These are phyloP conservation scores for Cervus canadensis DNA, from an alignment of 2,113 vertebrate genomes.

Conservation along the genomic window DNA sequence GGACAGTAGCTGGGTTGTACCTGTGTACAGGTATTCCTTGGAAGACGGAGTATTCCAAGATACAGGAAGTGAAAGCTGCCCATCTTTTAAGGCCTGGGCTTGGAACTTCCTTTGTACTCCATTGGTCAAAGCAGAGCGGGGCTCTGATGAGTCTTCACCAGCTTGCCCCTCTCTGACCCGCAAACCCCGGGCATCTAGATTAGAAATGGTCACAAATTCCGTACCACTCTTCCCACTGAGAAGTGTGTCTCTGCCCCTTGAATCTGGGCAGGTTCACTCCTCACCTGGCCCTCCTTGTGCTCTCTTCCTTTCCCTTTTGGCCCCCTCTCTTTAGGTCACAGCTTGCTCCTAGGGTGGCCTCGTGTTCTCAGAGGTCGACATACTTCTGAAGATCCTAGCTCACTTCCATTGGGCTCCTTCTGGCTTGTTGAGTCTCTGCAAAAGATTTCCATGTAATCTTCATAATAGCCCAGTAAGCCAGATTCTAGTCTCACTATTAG, in stretches of 20 bases:
- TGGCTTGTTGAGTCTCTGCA: neutral
- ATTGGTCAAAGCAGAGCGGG: neutral
- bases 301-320: neutral
- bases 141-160: neutral
- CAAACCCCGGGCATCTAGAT: neutral
- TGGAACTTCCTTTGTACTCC: neutral
- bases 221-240: neutral
- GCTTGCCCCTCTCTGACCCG: neutral
- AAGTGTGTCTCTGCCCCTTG: neutral
- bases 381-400: neutral
- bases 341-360: neutral
- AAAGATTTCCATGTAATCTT: neutral
- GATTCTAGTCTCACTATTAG: neutral
- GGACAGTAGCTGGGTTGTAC: neutral
- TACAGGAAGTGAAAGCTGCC: neutral
- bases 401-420: neutral
- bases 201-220: neutral
- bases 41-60: neutral
- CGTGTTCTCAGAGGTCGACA: neutral
- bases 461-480: neutral
- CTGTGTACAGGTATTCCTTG: neutral
- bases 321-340: neutral
- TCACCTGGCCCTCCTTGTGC: neutral
- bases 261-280: neutral
- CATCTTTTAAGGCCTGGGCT: neutral